Evolutionary conservation across 2,797 vertebrate species (phyloP).

Genomic region (Pseudochirops cupreus): DNA sequence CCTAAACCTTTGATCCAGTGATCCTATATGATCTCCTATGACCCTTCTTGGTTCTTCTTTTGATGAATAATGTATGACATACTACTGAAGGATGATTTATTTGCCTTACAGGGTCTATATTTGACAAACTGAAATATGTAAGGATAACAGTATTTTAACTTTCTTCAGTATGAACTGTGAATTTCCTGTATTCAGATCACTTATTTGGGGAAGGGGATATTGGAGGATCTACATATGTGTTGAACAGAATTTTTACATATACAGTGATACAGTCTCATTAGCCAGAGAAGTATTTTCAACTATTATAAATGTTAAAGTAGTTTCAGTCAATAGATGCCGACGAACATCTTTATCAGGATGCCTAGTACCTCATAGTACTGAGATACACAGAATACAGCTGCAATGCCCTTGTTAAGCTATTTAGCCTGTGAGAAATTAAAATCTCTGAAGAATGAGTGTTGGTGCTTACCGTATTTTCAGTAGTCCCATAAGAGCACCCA

Average conservation of each 20-base stretch:
- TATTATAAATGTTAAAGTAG: neutral
- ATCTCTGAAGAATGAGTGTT: neutral
- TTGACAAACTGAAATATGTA: neutral
- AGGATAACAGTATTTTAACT: neutral
- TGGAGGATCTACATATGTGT: neutral
- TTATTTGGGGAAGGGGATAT: accelerated
- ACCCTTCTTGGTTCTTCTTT: neutral
- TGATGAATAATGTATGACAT: neutral
- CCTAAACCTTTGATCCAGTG: neutral
- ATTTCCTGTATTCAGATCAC: neutral
- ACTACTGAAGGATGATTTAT: neutral
- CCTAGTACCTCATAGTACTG: neutral
- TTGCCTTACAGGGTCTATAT: neutral
- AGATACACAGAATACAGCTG: neutral
- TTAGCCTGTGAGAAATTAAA: neutral
- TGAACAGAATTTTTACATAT: neutral
- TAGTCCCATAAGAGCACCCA: neutral
- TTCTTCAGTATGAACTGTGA: neutral
- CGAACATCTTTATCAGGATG: neutral
- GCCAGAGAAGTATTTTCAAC: neutral
- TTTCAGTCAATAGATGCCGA: neutral
- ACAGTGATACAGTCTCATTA: neutral
- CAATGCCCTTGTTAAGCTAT: neutral
- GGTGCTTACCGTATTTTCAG: neutral
- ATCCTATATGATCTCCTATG: neutral